Evolutionary conservation across 2,888 invertebrate species (phyloP).

Genomic region (Leptinotarsa rubiginosa): DNA sequence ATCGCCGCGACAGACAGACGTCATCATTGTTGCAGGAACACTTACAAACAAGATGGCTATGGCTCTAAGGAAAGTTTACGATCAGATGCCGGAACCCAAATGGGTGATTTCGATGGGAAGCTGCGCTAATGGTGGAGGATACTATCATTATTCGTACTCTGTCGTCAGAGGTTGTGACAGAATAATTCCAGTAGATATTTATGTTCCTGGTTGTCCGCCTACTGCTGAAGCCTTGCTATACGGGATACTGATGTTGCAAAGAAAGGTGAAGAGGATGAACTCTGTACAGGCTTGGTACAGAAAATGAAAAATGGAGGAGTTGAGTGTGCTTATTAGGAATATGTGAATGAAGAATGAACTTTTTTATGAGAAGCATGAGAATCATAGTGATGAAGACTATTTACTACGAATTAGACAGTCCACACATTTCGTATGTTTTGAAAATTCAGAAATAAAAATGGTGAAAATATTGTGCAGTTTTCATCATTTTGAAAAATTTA

Average conservation of each 20-base stretch:
- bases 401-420: too few species aligned
- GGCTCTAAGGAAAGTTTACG: slow-evolving; percentile 72
- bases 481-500: too few species aligned
- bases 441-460: too few species aligned
- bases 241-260: slow-evolving; percentile 85
- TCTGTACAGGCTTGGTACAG: slow-evolving; percentile 66
- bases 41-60: slow-evolving; percentile 80
- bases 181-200: slow-evolving; percentile 87
- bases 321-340: not conserved
- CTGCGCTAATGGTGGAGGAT: slow-evolving; percentile 82
- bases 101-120: slow-evolving; percentile 85
- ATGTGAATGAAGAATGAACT: too few species aligned
- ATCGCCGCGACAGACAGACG: slow-evolving; percentile 73
- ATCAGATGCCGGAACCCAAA: slow-evolving; percentile 75
- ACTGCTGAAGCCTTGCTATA: slow-evolving; percentile 92
- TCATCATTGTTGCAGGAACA: slow-evolving; percentile 74
- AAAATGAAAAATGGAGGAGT: slow-evolving; percentile 38
- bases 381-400: too few species aligned
- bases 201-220: slow-evolving; percentile 95
- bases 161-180: slow-evolving; percentile 84
- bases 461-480: too few species aligned
- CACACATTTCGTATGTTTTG: too few species aligned
- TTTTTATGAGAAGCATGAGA: too few species aligned
- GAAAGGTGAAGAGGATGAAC: slow-evolving; percentile 85
- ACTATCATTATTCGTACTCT: slow-evolving; percentile 82